Percentiles rank a stretch among this genome's conserved stretches.
phyloP scores from a whole-genome alignment of 2,888 invertebrate genomes.

The Latheticus oryzae region DNA sequence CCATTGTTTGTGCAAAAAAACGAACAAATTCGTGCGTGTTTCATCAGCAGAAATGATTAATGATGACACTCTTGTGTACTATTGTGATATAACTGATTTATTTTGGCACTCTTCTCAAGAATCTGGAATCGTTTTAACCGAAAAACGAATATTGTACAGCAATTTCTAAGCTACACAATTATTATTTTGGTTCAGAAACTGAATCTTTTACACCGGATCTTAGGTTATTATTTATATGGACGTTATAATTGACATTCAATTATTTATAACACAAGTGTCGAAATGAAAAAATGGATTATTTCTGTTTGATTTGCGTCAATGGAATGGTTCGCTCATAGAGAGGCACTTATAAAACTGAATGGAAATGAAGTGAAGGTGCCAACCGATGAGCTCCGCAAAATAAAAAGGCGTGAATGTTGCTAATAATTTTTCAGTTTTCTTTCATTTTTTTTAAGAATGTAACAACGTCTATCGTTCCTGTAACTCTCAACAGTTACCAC shows the following conservation, averaged over 20 bases:
- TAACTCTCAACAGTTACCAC: slow-evolving; percentile 51
- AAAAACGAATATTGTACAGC: slow-evolving; percentile 60
- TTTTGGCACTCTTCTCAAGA: slow-evolving; percentile 31
- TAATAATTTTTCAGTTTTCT: slow-evolving; percentile 20
- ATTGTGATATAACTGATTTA: slow-evolving; percentile 26
- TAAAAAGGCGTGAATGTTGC: slow-evolving; percentile 8
- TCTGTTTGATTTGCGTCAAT: slow-evolving; percentile 18
- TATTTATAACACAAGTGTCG: slow-evolving; percentile 52
- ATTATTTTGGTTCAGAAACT: slow-evolving; percentile 48
- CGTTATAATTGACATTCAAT: slow-evolving; percentile 65
- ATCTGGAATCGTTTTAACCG: slow-evolving; percentile 31
- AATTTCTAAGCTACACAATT: slow-evolving; percentile 63
- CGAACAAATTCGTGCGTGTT: slow-evolving; percentile 30
- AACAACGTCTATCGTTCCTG: slow-evolving; percentile 46
- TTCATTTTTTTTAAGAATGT: slow-evolving; percentile 43
- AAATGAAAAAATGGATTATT: slow-evolving; percentile 23
- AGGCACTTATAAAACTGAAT: slow-evolving; percentile 11
- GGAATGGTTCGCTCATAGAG: slow-evolving; percentile 17
- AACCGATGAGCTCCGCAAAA: slow-evolving; percentile 10
- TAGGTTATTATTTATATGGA: slow-evolving; percentile 52
- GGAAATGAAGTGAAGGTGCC: slow-evolving; percentile 4
- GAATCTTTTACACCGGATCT: slow-evolving; percentile 50
- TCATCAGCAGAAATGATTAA: slow-evolving; percentile 17
- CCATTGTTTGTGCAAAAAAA: slow-evolving; percentile 37
- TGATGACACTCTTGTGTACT: slow-evolving; percentile 14